Evolutionary conservation across 1,140 invertebrate genomes (phyloP).

Genomic region (Epicauta chinensis): DNA sequence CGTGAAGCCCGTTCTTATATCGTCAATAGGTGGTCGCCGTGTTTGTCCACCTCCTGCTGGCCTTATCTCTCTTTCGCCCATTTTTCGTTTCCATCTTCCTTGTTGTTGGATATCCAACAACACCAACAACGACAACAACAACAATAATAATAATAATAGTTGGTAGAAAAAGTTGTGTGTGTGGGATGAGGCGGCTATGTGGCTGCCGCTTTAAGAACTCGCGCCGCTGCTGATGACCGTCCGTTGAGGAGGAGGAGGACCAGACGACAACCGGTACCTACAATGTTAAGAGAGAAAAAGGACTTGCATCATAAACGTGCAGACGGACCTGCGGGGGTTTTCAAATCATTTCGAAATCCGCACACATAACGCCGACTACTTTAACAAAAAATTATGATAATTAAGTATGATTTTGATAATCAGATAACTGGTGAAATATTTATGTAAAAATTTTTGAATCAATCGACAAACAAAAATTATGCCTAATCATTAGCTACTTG

Average conservation of each 20-base stretch:
- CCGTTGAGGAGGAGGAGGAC: not conserved
- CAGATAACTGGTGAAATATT: too few relatives aligned
- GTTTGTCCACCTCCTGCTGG: not conserved
- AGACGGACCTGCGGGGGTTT: conserved; percentile 1
- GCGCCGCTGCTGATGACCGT: conserved; percentile 10
- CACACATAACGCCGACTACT: too few relatives aligned
- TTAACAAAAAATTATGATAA: too few relatives aligned
- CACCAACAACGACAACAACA: not conserved
- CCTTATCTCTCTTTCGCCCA: not conserved
- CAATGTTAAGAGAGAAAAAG: not conserved
- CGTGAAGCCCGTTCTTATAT: conserved; percentile 5
- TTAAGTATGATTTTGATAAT: too few relatives aligned
- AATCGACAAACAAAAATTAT: too few relatives aligned
- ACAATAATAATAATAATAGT: not conserved
- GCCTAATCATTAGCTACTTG: too few relatives aligned
- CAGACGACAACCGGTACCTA: conserved; percentile 9
- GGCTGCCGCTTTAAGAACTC: conserved; percentile 10
- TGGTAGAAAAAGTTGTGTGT: conserved; percentile 1
- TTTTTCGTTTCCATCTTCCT: too few relatives aligned
- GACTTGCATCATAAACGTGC: conserved; percentile 2
- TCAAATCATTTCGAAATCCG: not conserved
- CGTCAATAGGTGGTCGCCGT: conserved; percentile 6
- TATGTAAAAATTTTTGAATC: too few relatives aligned
- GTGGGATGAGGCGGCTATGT: conserved; percentile 6
- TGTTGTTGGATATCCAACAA: too few relatives aligned